Evolutionary conservation across 2,113 vertebrate species (phyloP).

Genomic region (Aythya baeri): DNA sequence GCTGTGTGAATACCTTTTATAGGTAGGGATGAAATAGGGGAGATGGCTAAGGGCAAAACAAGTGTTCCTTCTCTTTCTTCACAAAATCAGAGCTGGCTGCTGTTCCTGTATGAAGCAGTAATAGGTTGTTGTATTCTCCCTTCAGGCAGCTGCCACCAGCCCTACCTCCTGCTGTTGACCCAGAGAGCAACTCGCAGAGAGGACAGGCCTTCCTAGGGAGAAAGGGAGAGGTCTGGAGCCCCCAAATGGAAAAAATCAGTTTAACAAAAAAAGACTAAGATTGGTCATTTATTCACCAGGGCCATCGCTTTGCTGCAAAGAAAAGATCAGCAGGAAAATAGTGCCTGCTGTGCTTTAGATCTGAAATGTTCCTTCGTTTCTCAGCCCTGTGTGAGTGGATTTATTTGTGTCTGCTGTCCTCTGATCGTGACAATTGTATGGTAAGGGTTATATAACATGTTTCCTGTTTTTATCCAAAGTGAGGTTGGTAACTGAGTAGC

Average conservation of each 20-base stretch:
- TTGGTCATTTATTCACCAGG: constrained; percentile 35
- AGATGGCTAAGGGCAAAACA: constrained; percentile 38
- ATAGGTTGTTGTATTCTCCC: constrained; percentile 48
- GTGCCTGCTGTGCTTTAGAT: constrained; percentile 57
- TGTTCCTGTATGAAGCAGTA: constrained; percentile 7
- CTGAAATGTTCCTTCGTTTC: constrained; percentile 44
- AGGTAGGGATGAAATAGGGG: constrained; percentile 24
- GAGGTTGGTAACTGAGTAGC: neutral
- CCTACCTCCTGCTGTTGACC: constrained; percentile 51
- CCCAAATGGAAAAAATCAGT: constrained; percentile 19
- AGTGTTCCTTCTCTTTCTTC: constrained; percentile 43
- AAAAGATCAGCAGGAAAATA: constrained; percentile 24
- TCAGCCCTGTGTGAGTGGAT: constrained; percentile 25
- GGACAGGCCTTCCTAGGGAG: constrained; percentile 21
- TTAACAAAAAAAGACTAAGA: neutral
- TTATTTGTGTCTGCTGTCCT: constrained; percentile 33
- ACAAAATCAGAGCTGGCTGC: neutral
- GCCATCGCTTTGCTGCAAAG: neutral
- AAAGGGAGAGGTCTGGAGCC: constrained; percentile 12
- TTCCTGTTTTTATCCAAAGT: neutral
- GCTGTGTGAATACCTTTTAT: neutral
- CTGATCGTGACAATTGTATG: constrained; percentile 21
- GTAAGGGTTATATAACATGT: neutral
- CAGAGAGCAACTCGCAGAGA: constrained; percentile 46
- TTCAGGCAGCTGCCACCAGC: constrained; percentile 46